Conservation (phyloP, 2,113 vertebrate species). For the Tupaia chinensis region DNA sequence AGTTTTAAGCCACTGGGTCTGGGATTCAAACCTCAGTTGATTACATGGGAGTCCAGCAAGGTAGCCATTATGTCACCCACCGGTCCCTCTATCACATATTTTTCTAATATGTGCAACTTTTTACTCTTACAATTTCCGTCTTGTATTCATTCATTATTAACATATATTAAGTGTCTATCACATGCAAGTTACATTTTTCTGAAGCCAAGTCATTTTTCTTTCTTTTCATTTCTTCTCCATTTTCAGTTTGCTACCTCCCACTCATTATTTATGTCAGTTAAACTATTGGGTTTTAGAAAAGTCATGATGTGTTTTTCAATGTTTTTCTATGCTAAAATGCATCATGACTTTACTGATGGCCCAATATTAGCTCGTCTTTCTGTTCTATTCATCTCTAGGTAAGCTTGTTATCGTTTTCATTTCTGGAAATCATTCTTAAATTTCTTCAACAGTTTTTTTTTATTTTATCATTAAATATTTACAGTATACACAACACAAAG, state of each 20-base stretch:
- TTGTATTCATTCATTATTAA: not conserved
- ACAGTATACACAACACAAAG: conserved; percentile 72
- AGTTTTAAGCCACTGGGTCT: no score
- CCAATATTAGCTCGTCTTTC: conserved; percentile 53
- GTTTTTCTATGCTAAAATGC: no score
- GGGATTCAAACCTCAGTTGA: no score
- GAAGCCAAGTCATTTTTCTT: conserved; percentile 1
- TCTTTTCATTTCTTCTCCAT: not conserved
- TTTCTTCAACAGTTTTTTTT: conserved; percentile 73
- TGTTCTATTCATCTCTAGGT: conserved; percentile 33
- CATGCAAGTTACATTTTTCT: not conserved
- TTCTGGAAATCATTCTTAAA: conserved; percentile 60
- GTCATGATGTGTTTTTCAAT: no score
- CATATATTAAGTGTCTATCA: not conserved
- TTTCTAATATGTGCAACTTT: conserved; percentile 1
- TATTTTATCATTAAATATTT: conserved; percentile 80
- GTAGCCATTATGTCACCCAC: no score
- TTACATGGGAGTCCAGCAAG: no score
- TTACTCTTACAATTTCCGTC: not conserved
- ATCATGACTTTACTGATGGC: no score
- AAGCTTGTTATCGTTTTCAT: conserved; percentile 45
- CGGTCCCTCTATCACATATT: not conserved
- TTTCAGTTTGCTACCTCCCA: not conserved
- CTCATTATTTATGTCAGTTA: conserved; percentile 58
- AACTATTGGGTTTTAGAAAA: not conserved